Percentiles rank a stretch among this genome's conserved stretches.
Conservation (phyloP, 2,797 vertebrate species). For the Pagetopsis macropterus region DNA sequence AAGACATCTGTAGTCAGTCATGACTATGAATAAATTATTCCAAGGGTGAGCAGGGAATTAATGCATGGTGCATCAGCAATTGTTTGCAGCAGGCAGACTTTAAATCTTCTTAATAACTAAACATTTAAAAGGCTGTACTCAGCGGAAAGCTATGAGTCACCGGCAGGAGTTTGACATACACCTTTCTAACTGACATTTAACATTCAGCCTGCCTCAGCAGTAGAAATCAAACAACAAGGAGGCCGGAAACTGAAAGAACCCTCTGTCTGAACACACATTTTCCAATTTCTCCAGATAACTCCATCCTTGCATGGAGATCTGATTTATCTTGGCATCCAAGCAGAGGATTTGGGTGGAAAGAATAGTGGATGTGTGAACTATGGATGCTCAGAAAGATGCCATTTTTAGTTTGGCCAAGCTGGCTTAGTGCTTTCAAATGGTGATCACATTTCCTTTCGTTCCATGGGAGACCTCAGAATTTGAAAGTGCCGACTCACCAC, state of each 20-base stretch:
- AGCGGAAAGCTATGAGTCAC: slow-evolving; percentile 35
- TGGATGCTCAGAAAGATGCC: slow-evolving; percentile 44
- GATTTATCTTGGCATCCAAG: slow-evolving; percentile 45
- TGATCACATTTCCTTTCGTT: slow-evolving; percentile 52
- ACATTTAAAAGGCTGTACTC: slow-evolving; percentile 34
- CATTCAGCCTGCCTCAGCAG: slow-evolving; percentile 30
- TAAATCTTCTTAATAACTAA: slow-evolving; percentile 49
- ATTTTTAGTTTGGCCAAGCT: slow-evolving; percentile 56
- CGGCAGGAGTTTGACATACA: slow-evolving; percentile 44
- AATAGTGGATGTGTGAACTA: slow-evolving; percentile 34
- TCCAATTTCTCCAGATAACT: background rate
- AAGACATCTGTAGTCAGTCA: background rate
- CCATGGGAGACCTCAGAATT: slow-evolving; percentile 33
- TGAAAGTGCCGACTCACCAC: slow-evolving; percentile 55
- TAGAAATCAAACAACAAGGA: slow-evolving; percentile 33
- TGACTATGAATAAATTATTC: slow-evolving; percentile 4
- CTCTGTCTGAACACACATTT: slow-evolving; percentile 11
- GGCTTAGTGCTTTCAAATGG: slow-evolving; percentile 63
- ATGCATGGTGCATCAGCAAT: slow-evolving; percentile 24
- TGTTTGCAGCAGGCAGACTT: slow-evolving; percentile 19
- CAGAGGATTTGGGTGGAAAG: slow-evolving; percentile 26
- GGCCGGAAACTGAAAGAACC: background rate
- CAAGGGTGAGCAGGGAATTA: background rate
- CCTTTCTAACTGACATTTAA: slow-evolving; percentile 45
- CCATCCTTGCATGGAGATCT: background rate